Conservation (phyloP, 1,140 invertebrate genomes). For the Meloidogyne hapla region DNA sequence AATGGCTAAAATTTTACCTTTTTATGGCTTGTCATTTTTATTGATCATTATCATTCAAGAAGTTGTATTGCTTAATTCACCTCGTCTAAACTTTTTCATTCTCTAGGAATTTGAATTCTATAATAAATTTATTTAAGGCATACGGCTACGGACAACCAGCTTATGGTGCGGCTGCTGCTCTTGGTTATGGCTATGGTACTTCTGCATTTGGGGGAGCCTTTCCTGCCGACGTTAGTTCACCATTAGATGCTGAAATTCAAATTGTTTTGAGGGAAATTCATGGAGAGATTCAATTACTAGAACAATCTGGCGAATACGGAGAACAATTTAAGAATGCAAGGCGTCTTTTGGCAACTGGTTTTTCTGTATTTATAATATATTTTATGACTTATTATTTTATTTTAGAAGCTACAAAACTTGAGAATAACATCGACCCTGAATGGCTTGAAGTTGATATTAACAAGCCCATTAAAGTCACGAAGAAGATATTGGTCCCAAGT, state of each 20-base stretch:
- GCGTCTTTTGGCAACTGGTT: conserved; percentile 43
- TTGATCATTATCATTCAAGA: too few species aligned
- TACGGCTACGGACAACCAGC: background rate
- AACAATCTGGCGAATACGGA: conserved; percentile 45
- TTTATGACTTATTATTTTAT: conserved; percentile 17
- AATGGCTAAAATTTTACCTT: too few species aligned
- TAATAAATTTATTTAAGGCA: background rate
- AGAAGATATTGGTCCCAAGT: conserved; percentile 48
- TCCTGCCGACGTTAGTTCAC: conserved; percentile 24
- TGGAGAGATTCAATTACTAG: conserved; percentile 34
- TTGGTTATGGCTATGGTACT: background rate
- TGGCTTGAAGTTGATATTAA: conserved; percentile 53
- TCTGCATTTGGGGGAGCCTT: conserved; percentile 11
- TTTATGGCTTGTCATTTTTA: too few species aligned
- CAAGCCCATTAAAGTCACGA: conserved; percentile 54
- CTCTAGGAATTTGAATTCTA: too few species aligned
- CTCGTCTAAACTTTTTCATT: too few species aligned
- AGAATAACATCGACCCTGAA: conserved; percentile 56
- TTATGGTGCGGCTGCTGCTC: background rate
- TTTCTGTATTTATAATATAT: background rate
- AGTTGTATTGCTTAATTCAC: too few species aligned
- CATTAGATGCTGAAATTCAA: conserved; percentile 47
- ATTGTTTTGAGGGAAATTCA: conserved; percentile 47
- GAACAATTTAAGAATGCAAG: conserved; percentile 51
- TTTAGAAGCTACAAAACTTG: conserved; percentile 48